These are phyloP conservation scores for Euproctis similis DNA, from an alignment of 2,888 invertebrate genomes.

Conservation along the genomic window DNA sequence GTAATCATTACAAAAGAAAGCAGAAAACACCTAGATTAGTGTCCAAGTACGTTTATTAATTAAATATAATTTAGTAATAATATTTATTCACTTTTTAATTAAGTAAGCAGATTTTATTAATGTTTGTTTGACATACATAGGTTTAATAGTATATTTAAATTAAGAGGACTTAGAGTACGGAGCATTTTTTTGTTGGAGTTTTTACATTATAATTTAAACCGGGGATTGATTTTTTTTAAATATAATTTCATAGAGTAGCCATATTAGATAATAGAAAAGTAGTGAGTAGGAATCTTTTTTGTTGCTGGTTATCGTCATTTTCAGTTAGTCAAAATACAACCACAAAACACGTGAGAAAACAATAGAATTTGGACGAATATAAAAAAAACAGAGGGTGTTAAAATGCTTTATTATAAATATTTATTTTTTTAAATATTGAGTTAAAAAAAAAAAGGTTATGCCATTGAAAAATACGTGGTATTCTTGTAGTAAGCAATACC, in stretches of 20 bases:
- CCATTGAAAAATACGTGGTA: not conserved
- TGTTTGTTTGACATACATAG: not conserved
- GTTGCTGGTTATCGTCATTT: not conserved
- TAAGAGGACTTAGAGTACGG: too few relatives aligned
- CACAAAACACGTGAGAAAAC: too few relatives aligned
- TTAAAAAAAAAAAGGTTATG: not conserved
- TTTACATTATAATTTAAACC: conserved; percentile 9
- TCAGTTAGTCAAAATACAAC: too few relatives aligned
- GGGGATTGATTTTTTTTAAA: conserved; percentile 12
- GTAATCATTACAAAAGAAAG: too few relatives aligned
- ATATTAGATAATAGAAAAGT: conserved; percentile 7
- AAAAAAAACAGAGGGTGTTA: not conserved
- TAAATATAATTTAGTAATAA: not conserved
- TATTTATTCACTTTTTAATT: too few relatives aligned
- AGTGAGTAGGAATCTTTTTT: conserved; percentile 7
- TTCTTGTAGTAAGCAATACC: conserved; percentile 10
- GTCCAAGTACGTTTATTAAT: conserved; percentile 5
- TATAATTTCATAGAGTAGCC: conserved; percentile 15
- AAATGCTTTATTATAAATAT: conserved; percentile 6
- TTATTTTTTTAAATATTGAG: conserved; percentile 6
- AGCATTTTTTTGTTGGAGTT: conserved; percentile 13
- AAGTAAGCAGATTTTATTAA: too few relatives aligned
- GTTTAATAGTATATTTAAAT: not conserved
- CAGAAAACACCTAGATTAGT: conserved; percentile 4
- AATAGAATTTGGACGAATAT: too few relatives aligned